Base-by-base conservation (phyloP, 2,888 invertebrate genomes). In the Sycophila texana region DNA sequence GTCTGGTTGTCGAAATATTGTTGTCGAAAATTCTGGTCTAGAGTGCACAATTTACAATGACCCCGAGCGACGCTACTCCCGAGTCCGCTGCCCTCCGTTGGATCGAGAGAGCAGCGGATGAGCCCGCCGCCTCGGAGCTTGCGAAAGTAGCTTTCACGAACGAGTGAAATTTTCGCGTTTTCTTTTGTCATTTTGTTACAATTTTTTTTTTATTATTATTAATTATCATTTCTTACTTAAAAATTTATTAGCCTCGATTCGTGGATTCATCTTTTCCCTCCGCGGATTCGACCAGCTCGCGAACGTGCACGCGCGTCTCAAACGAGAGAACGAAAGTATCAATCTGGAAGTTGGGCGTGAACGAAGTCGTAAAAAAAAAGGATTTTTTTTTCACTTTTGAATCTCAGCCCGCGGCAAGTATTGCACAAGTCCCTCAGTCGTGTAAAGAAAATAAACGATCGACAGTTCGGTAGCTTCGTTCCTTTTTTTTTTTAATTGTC, bases 1-100 rank as follows among this genome's bases (percentile, higher is more conserved):
- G 90, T 90, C 90, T 90, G 90, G 88, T 89, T 90, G 87, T 90
- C 89, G 89, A 90, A 90, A 89, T 90, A 90, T 89, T 89, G 87
- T 89, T 88, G 87, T 86, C 83, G 84, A 80, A 87, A 87, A 87
- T 85, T 88, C 85, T 88, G 86, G 86, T 87, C 87, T 87, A 87
- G 84, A 86, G 86, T 87, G 86, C 84, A 39, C 39, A 83, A 85
- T 83, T 83, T 85, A 84, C 79, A 82, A 84, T 84, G 77, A 72
- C 80, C 63, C 60, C 30, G 16, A n/a, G 18, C 53, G 53, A 49
- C 61, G 55, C 55, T 26, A 66, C 53, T 57, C 58, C 80, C 74
- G 13, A 71, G 65, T 81, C 80, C 71, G 51, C 60, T 67, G 55
- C 39, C 47, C 39, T 13, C 47, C 14, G 76, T 68, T 58, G 26